Base-by-base conservation (phyloP, 2,797 vertebrate species). In the Borostomias antarcticus region DNA sequence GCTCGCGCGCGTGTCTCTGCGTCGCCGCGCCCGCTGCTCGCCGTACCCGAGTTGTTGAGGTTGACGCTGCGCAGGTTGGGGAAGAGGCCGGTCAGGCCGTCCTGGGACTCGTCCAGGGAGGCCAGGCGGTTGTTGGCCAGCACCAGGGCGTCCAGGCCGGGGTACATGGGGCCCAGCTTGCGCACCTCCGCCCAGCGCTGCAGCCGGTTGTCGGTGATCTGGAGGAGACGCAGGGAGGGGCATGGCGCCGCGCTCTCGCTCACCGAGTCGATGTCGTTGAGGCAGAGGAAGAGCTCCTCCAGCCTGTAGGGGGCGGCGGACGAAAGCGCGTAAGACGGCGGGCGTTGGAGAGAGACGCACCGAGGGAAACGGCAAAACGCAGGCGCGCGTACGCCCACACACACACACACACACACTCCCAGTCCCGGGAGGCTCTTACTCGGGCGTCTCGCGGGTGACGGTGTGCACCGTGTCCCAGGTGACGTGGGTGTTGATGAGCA, bases 161-260 rank as follows among this genome's bases (percentile, higher is more conserved):
- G 96, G 86, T 95, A 99, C 92, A 99, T 95, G 75, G 85, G 86
- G 10, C 97, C 98, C 26, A 99, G 72, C 81, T 98, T 98, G 60
- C 95, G 90, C 54, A 99, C 95, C 72, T 99, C 96, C 25, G 88
- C 87, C 98, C 98, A 99, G 35, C 95, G 91, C 77, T 92, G 93
- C 79, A 99, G 93, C 83, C 94, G 95, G 89, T 99, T 99, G 86
- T 98, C 96, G 64, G 98, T 96, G 82, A 99, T 98, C 83, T 99
- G 96, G 82, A 99, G 95, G 52, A 98, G 92, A 73, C 93, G 95
- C 58, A 99, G 91, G 2, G 96, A 98, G 47, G 93, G 92, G 81
- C 95, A 98, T 81, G 94, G 82, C 17, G 89, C 79, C 0, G 90
- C 87, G 62, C 95, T 94, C 66, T 93, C 91, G 62, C 92, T 93